phyloP scores from a whole-genome alignment of 2,888 invertebrate species.

The Pachliopta kotzebuea region DNA sequence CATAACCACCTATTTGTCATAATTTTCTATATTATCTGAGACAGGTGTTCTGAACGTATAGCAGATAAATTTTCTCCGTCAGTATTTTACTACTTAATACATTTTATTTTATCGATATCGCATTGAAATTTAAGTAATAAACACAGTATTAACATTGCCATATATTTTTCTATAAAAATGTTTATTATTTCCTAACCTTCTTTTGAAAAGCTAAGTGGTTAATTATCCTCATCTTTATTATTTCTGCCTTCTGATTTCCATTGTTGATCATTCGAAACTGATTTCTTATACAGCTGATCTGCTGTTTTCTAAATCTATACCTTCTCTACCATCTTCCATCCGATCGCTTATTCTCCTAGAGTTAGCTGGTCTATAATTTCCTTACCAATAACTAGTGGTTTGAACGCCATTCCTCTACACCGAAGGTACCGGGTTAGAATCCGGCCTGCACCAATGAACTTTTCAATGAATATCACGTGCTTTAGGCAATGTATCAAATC shows the following conservation, averaged over 20 bases:
- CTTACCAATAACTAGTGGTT: not conserved
- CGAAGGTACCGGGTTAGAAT: too few species aligned
- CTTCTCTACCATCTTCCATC: too few species aligned
- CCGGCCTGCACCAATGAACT: too few species aligned
- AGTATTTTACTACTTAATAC: constrained; percentile 19
- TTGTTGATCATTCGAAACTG: too few species aligned
- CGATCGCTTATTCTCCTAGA: too few species aligned
- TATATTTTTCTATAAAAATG: not conserved
- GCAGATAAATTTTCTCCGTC: constrained; percentile 14
- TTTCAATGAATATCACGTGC: too few species aligned
- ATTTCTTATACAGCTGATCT: too few species aligned
- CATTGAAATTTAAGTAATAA: constrained; percentile 21
- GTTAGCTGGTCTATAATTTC: too few species aligned
- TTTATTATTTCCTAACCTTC: not conserved
- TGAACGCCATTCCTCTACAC: too few species aligned
- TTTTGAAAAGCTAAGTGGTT: not conserved
- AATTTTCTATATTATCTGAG: constrained; percentile 21
- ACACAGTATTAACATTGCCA: not conserved
- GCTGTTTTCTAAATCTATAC: too few species aligned
- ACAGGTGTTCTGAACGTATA: constrained; percentile 5
- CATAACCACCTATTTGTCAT: constrained; percentile 15
- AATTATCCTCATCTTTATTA: not conserved
- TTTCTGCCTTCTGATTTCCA: too few species aligned
- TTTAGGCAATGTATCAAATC: too few species aligned
- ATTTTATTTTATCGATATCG: constrained; percentile 19